Percentiles rank a stretch among this genome's conserved stretches.
Conservation (phyloP, 2,888 invertebrate genomes). For the Andrena bicolor region DNA sequence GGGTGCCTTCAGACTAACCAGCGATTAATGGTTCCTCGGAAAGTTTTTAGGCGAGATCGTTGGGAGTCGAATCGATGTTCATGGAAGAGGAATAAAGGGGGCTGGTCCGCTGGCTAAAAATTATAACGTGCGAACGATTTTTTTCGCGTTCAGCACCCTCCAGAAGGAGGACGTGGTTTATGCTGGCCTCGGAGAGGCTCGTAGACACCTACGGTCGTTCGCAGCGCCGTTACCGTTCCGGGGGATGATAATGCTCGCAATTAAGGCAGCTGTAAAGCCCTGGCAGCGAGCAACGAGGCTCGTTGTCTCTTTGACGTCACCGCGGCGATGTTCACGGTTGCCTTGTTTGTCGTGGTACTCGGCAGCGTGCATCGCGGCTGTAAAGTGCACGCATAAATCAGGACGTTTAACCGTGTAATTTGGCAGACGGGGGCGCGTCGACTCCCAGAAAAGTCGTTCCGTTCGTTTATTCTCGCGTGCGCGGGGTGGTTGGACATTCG, state of each 20-base stretch:
- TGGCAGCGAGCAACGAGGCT: slow-evolving; percentile 48
- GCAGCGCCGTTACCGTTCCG: slow-evolving; percentile 52
- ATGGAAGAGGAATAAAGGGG: slow-evolving; percentile 28
- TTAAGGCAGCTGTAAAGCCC: slow-evolving; percentile 74
- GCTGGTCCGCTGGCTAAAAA: slow-evolving; percentile 39
- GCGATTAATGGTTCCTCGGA: neutral
- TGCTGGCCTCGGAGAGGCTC: slow-evolving; percentile 17
- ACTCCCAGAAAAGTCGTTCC: slow-evolving; percentile 55
- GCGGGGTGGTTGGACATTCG: neutral
- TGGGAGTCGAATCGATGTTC: slow-evolving; percentile 37
- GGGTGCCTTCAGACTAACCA: neutral
- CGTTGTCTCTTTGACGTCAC: slow-evolving; percentile 61
- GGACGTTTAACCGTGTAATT: slow-evolving; percentile 82
- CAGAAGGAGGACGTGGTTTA: slow-evolving; percentile 45
- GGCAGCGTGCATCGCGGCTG: slow-evolving; percentile 50
- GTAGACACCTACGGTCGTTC: slow-evolving; percentile 68
- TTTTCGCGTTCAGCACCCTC: slow-evolving; percentile 48
- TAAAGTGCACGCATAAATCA: slow-evolving; percentile 82
- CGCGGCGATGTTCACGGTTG: slow-evolving; percentile 38
- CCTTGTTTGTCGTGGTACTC: slow-evolving; percentile 64
- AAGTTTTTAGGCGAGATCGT: neutral
- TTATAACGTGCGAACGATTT: slow-evolving; percentile 68
- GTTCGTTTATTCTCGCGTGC: slow-evolving; percentile 23
- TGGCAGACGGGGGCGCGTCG: slow-evolving; percentile 67
- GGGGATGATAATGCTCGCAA: slow-evolving; percentile 79